Evolutionary conservation across 2,113 vertebrate species (phyloP), one percentile per base, ranked within the genome.

Genomic region (Pavo muticus): DNA sequence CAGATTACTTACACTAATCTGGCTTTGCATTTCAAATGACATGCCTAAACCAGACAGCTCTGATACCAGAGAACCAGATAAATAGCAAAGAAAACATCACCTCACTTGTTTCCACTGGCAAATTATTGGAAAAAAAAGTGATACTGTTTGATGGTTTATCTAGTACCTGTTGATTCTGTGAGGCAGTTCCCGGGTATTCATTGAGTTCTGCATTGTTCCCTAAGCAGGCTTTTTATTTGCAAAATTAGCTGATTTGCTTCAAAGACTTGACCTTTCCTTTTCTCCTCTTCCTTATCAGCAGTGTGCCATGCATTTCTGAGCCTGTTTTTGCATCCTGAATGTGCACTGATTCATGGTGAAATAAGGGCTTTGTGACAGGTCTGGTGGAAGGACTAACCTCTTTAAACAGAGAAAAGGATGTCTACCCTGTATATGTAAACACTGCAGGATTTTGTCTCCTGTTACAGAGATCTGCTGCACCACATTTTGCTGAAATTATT

Each of bases 51-150:
- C 97, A 96, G 57, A 97, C 95, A 89, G 97, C 97, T 94, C 98
- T 98, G 93, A 98, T 98, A 35, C 95, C 95, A 5, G 97, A 97
- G 73, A 98, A 98, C 93, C 98, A 98, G 95, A 98, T 98, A 96
- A 98, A 98, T 45, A 98, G 83, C 98, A 98, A 98, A 87, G 97
- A 98, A 42, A 98, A 94, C 97, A 98, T 98, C 97, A 98, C 97
- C 93, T 98, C 98, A 25, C 97, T 98, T 92, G 97, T 98, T 95
- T 98, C 98, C 42, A 97, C 97, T 2, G 97, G 97, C 12, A 98
- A 97, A 93, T 98, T 98, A 88, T 94, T 98, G 11, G n/a, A n/a
- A 63, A 42, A 74, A 97, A 98, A 97, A 59, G 95, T 88, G 61
- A 97, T 97, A 96, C 97, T 97, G 80, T 98, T 98, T 10, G 97